These are phyloP conservation scores for Berghia stephanieae DNA, from an alignment of 1,140 invertebrate genomes.

Conservation along the genomic window DNA sequence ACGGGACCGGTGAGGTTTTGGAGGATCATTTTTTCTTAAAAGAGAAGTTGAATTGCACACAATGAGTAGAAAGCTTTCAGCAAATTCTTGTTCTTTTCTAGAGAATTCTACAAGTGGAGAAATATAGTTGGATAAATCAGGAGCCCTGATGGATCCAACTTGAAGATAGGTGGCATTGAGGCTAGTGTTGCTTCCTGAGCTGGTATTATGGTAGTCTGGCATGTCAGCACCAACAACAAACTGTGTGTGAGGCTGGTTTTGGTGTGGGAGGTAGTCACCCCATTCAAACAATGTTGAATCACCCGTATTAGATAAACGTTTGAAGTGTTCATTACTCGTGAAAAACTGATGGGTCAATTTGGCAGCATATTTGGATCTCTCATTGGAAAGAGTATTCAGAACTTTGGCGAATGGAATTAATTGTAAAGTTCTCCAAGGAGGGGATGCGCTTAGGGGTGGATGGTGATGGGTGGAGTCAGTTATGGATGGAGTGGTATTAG, in stretches of 20 bases:
- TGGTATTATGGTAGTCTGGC: conserved; percentile 59
- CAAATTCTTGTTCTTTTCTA: conserved; percentile 60
- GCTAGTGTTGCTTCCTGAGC: conserved; percentile 54
- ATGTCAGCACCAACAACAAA: conserved; percentile 47
- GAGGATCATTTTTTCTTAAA: conserved; percentile 52
- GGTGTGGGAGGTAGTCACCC: conserved; percentile 46
- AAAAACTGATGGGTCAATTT: conserved; percentile 60
- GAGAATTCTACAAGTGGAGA: conserved; percentile 61
- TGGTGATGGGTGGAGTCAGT: conserved; percentile 33
- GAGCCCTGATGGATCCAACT: conserved; percentile 51
- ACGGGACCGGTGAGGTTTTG: conserved; percentile 23
- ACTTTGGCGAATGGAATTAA: conserved; percentile 59
- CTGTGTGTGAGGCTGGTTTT: conserved; percentile 25
- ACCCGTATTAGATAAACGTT: conserved; percentile 47
- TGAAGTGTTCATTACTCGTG: conserved; percentile 57
- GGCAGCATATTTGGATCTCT: conserved; percentile 62
- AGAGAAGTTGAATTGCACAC: conserved; percentile 64
- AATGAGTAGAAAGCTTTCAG: conserved; percentile 62
- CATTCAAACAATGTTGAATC: conserved; percentile 53
- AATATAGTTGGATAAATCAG: conserved; percentile 52
- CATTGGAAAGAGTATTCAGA: conserved; percentile 57
- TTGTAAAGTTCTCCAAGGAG: conserved; percentile 49
- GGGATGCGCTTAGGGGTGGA: conserved; percentile 38
- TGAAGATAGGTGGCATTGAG: conserved; percentile 53
- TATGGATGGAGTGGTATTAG: conserved; percentile 18